Conservation (phyloP, 2,113 vertebrate genomes). For the Semnopithecus entellus region DNA sequence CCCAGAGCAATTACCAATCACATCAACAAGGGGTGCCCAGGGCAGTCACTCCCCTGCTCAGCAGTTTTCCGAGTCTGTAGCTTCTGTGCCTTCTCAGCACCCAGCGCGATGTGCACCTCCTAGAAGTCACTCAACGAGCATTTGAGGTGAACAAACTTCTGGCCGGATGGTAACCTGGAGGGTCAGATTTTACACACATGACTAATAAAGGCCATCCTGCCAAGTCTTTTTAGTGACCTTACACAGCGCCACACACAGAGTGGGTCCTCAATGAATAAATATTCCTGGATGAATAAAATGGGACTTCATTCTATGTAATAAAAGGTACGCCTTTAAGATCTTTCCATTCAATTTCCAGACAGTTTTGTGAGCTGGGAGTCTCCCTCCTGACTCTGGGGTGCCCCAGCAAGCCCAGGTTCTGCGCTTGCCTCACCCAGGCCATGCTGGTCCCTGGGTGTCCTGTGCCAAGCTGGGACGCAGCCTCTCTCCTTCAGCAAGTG, state of each 20-base stretch:
- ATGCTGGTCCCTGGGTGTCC: neutral
- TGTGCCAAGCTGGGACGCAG: neutral
- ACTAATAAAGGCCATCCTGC: neutral
- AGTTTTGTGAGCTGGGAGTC: neutral
- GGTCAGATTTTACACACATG: neutral
- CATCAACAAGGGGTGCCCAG: no score
- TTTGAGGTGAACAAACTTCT: neutral
- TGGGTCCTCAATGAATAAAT: no score
- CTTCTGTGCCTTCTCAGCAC: neutral
- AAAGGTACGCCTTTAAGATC: neutral
- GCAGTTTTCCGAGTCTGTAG: neutral
- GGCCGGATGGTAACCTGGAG: neutral
- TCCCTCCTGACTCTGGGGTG: neutral
- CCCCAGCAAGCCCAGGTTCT: neutral
- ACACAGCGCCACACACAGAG: neutral
- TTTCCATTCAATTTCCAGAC: neutral
- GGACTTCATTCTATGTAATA: neutral
- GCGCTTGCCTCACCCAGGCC: neutral
- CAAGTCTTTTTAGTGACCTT: neutral
- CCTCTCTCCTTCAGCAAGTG: no score
- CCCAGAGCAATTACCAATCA: neutral
- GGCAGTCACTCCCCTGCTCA: neutral
- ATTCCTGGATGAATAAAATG: neutral
- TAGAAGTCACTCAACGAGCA: neutral
- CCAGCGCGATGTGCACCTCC: neutral